Evolutionary conservation across 2,113 vertebrate species (phyloP).

Genomic region (Chloropsis hardwickii): DNA sequence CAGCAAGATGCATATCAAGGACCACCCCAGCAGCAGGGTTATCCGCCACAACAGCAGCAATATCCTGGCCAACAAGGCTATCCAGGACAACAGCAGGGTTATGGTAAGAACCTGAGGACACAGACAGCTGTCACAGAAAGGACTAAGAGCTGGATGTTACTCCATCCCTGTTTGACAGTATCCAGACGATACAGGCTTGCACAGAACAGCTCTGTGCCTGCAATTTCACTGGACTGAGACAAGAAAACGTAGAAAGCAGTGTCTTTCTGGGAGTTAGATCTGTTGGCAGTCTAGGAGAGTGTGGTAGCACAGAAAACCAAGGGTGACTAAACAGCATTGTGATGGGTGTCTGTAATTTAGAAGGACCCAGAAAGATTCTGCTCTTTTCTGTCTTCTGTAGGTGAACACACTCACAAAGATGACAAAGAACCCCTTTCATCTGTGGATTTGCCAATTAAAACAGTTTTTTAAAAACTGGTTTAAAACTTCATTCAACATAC

Average conservation of each 20-base stretch:
- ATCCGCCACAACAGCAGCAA: constrained; percentile 88
- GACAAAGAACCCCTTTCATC: background rate
- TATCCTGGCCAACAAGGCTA: constrained; percentile 85
- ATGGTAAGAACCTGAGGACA: constrained; percentile 78
- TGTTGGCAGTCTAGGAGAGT: background rate
- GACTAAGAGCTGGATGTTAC: background rate
- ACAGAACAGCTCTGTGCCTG: background rate
- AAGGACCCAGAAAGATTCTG: background rate
- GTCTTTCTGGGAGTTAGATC: background rate
- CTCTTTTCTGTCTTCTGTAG: background rate
- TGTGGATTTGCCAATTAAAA: background rate
- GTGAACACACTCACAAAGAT: background rate
- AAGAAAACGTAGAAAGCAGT: fast-evolving
- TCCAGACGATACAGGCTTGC: background rate
- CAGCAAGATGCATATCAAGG: constrained; percentile 97
- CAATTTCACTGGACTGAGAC: background rate
- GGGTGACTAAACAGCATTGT: background rate
- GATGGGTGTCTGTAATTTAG: background rate
- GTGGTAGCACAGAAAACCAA: background rate
- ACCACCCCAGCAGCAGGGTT: constrained; percentile 92
- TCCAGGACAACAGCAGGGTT: constrained; percentile 92
- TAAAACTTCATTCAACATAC: background rate
- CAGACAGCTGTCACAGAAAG: background rate
- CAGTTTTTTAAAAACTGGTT: background rate
- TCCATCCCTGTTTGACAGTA: background rate